phyloP scores from a whole-genome alignment of 2,113 vertebrate genomes.

The Struthidea cinerea region DNA sequence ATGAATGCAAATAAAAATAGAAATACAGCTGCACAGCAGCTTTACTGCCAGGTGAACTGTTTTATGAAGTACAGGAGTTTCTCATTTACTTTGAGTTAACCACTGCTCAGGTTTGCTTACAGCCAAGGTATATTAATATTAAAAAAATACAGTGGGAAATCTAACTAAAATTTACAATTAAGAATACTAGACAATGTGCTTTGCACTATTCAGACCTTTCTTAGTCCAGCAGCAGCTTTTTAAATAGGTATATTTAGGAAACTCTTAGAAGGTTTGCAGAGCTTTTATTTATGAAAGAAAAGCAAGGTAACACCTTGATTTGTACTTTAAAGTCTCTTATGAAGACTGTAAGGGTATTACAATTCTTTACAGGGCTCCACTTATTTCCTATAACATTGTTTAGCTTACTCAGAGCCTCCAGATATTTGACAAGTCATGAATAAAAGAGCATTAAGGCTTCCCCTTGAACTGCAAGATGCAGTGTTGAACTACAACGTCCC shows the following conservation, averaged over 20 bases:
- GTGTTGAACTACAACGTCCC: background rate
- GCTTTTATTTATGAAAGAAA: background rate
- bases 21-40: background rate
- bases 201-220: background rate
- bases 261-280: background rate
- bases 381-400: background rate
- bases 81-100: background rate
- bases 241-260: background rate
- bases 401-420: background rate
- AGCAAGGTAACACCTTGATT: background rate
- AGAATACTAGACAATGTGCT: background rate
- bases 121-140: background rate
- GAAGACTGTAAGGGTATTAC: background rate
- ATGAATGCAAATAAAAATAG: background rate
- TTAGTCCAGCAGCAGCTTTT: background rate
- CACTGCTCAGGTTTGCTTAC: background rate
- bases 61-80: background rate
- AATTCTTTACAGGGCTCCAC: background rate
- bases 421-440: background rate
- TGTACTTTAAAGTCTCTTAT: background rate
- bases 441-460: background rate
- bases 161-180: background rate
- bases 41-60: background rate
- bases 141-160: background rate
- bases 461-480: background rate